Evolutionary conservation across 2,113 vertebrate genomes (phyloP), one percentile per base, ranked within the genome.

Genomic region (Xiphias gladius): DNA sequence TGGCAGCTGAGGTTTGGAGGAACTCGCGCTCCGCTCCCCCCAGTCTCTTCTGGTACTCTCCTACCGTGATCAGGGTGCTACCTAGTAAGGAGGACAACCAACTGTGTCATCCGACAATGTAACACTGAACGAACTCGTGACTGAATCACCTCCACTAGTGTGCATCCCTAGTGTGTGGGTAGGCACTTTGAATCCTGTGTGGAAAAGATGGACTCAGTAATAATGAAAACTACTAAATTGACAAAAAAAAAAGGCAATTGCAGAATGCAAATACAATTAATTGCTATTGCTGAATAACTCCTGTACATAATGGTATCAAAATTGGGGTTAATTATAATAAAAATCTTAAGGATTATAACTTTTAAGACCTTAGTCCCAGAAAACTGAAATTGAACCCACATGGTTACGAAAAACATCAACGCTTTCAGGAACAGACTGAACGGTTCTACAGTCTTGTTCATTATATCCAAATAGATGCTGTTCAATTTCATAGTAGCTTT

Each of bases 1-100:
- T 96, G 88, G 96, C 74, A 13, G 97, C 96, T 0, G 98, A 95
- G 0, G 95, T 95, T 59, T 97, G 97, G 85, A 99, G 97, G 84
- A 99, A 97, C 63, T 99, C 98, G 2, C 97, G 91, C 69, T 99
- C 98, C 0, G 97, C 96, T 0, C 94, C 95, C 1, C 98, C 98
- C 24, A 99, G 91, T 67, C 90, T 96, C 85, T 95, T 97, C 84
- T 99, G 96, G 0, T 96, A 97, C 73, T 99, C 97, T 0, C 97
- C 97, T 8, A 99, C 97, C 46, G 96, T 98, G 86, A 96, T 95
- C 76, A 99, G 95, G 2, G 98, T 99, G 78, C 96, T 97, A 58
- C 94, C 90, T 86, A 10, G 11, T 19, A 48, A 48, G 17, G 46
- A 48, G 19, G 46, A 48, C 5, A 48, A 4, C 17, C 46, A 48